Evolutionary conservation across 2,113 vertebrate genomes (phyloP).

Genomic region (Gorsachius goisagi): DNA sequence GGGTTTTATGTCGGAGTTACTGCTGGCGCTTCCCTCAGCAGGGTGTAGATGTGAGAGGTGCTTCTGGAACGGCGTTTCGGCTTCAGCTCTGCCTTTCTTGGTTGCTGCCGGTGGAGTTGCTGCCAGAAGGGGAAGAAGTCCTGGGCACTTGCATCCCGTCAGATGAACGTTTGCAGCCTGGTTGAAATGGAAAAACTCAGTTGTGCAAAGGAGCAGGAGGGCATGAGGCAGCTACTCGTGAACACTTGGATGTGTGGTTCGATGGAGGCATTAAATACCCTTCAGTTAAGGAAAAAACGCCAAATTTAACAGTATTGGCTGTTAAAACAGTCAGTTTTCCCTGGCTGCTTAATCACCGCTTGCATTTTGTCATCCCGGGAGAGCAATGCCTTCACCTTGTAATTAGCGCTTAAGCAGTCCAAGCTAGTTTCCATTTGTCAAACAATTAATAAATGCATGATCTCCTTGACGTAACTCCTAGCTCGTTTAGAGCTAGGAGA

Average conservation of each 20-base stretch:
- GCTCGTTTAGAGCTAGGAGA: not conserved
- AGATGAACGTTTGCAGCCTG: not conserved
- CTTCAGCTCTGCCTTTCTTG: not conserved
- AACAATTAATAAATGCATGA: not conserved
- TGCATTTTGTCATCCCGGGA: not conserved
- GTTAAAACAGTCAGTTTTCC: not conserved
- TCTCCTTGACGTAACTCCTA: not conserved
- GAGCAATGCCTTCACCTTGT: not conserved
- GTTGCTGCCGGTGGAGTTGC: not conserved
- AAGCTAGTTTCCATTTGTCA: not conserved
- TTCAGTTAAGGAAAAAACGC: not conserved
- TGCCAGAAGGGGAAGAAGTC: not conserved
- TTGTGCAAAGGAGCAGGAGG: not conserved
- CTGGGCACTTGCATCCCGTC: not conserved
- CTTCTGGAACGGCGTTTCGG: not conserved
- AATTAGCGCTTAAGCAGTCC: not conserved
- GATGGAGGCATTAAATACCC: not conserved
- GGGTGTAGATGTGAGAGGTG: not conserved
- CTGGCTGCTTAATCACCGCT: not conserved
- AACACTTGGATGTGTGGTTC: not conserved
- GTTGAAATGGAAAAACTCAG: not conserved
- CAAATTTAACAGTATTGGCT: not conserved
- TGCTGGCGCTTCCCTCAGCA: not conserved
- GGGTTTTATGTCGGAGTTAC: not conserved
- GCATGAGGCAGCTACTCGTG: not conserved